Base-by-base conservation (phyloP, 92 coral and sea anemone genomes). In the Siderastrea siderea region DNA sequence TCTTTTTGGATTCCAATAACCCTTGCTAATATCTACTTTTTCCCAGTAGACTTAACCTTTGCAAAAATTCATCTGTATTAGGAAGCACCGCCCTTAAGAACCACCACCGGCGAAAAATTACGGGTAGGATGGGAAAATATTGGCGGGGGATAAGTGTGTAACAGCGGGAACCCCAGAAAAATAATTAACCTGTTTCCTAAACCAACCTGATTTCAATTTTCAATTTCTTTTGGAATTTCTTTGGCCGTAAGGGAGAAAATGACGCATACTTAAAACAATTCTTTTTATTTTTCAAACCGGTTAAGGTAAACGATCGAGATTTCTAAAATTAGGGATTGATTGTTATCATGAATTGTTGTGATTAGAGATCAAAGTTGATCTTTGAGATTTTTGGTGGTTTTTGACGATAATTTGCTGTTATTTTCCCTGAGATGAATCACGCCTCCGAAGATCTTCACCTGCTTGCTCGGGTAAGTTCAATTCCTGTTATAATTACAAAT, bases 101-200 rank as follows among this genome's bases (percentile, higher is more conserved):
- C 52, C 14, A 58, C 86, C 86, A 82, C 86, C 86, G 64, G 69
- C 44, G 84, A 45, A 17, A 55, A 58, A 47, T 5, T 79, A 2
- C 86, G 43, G 86, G 86, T 82, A 47, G 74, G 65, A 19, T 16
- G 7, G 14, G 38, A 4, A 58, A 70, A 70, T 59, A 19, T 47
- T 58, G 47, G 70, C 68, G 17, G 75, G 78, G 71, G 82, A 67
- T 63, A 26, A 8, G 16, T 10, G 8, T 3, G 45, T 68, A 50
- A 8, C 84, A 79, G 84, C 74, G 51, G 74, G 84, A 45, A 46
- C 1, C 50, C 38, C 43, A 43, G 16, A 60, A 68, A 66, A 73
- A 50, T 15, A 57, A 38, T 7, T 47, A 53, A 1, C 8, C 11
- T 6, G 8, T 60, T 26, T 47, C 5, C 11, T 68, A 70, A 38